Conservation (phyloP, 2,113 vertebrate genomes). For the Climacteris rufus region DNA sequence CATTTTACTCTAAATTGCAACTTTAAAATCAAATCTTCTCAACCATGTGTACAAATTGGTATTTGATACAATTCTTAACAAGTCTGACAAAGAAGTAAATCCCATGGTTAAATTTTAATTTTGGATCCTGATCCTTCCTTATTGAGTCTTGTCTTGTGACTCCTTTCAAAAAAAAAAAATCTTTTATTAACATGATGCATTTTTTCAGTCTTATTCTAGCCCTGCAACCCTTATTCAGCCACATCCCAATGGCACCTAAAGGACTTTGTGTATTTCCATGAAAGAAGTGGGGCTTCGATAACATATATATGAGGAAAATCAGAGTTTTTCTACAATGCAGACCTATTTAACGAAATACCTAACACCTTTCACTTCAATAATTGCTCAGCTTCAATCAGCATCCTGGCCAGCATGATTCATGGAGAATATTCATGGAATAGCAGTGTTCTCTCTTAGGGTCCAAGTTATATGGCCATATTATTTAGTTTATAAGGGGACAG, state of each 20-base stretch:
- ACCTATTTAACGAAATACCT: background rate
- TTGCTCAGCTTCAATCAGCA: background rate
- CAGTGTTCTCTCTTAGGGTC: background rate
- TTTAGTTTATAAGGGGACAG: background rate
- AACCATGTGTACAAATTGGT: background rate
- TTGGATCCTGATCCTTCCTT: background rate
- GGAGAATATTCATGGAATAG: background rate
- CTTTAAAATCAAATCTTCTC: background rate
- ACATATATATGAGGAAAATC: background rate
- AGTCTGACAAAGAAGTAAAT: background rate
- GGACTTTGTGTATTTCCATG: background rate
- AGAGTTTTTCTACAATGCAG: background rate
- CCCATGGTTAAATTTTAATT: background rate
- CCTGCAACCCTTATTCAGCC: background rate
- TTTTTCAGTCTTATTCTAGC: background rate
- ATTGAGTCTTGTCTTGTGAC: background rate
- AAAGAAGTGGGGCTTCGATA: background rate
- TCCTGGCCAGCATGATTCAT: background rate
- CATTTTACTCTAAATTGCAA: background rate
- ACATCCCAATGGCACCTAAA: background rate
- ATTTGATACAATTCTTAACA: background rate
- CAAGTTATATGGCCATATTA: background rate
- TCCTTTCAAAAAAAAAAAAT: background rate
- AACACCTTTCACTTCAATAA: background rate
- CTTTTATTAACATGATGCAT: background rate